These are phyloP conservation scores for Morbakka virulenta DNA, from an alignment of 30 jellyfish, hydroid and myxozoan species.

Conservation along the genomic window DNA sequence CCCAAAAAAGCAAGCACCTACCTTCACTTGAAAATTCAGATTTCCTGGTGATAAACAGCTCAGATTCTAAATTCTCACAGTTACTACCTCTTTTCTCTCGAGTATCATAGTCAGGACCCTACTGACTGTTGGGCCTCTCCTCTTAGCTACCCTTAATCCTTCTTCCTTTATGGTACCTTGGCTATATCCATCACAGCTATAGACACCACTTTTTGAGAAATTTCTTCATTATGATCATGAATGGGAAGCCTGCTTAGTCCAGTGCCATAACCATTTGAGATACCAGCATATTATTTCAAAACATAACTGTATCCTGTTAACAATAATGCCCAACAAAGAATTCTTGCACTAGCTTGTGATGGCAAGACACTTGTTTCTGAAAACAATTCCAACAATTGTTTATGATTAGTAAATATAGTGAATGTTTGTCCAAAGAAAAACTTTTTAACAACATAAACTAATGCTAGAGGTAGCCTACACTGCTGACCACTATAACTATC, in stretches of 20 bases:
- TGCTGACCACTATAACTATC: no score
- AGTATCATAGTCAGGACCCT: slow-evolving; percentile 11
- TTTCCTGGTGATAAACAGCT: neutral
- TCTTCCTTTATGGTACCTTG: slow-evolving; percentile 19
- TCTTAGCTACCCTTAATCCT: neutral
- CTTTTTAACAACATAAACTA: slow-evolving; percentile 43
- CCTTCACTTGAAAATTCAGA: slow-evolving; percentile 3
- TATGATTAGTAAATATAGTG: slow-evolving; percentile 44
- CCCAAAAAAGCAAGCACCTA: slow-evolving; percentile 5
- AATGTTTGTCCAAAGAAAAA: slow-evolving; percentile 34
- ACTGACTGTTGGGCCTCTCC: slow-evolving; percentile 28
- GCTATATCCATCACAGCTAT: slow-evolving; percentile 24
- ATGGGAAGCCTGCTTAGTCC: slow-evolving; percentile 27
- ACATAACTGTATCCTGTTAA: slow-evolving; percentile 3
- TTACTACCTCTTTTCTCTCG: slow-evolving; percentile 15
- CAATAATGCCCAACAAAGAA: slow-evolving; percentile 59
- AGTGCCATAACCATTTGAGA: slow-evolving; percentile 25
- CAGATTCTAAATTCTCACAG: neutral
- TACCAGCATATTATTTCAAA: slow-evolving; percentile 2
- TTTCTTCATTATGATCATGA: neutral
- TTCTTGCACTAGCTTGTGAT: slow-evolving; percentile 36
- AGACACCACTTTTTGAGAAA: neutral
- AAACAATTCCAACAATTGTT: slow-evolving; percentile 31
- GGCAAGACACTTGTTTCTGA: slow-evolving; percentile 22
- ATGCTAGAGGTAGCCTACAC: no score